These are phyloP conservation scores for Melangyna quadrimaculata DNA, from an alignment of 2,888 invertebrate species.

Conservation along the genomic window DNA sequence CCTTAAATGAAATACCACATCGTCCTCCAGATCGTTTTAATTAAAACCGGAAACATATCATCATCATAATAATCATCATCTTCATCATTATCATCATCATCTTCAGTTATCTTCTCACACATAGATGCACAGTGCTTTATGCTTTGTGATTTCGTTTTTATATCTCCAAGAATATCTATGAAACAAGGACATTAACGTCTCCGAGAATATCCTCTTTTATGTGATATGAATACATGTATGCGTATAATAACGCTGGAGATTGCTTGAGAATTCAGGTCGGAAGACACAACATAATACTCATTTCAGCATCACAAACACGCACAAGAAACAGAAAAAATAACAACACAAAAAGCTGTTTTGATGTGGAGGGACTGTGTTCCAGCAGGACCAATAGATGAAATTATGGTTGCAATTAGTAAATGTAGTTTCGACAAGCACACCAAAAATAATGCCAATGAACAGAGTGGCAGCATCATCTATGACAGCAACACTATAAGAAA, in stretches of 20 bases:
- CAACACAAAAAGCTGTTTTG: slow-evolving; percentile 14
- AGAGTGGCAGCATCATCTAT: slow-evolving; percentile 57
- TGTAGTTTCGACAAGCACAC: slow-evolving; percentile 65
- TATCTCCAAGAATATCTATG: slow-evolving; percentile 15
- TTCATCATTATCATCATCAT: slow-evolving; percentile 1
- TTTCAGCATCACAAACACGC: too few species aligned
- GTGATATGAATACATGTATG: slow-evolving; percentile 66
- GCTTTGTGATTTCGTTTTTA: slow-evolving; percentile 62
- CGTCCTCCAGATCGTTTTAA: slow-evolving; percentile 61
- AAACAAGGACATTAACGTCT: slow-evolving; percentile 41
- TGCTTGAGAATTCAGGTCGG: slow-evolving; percentile 64
- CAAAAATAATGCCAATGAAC: slow-evolving; percentile 41
- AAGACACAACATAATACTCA: slow-evolving; percentile 21
- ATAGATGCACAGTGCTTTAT: slow-evolving; percentile 28
- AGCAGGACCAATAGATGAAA: slow-evolving; percentile 64
- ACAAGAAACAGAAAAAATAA: background rate
- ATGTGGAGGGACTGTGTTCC: background rate
- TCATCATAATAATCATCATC: slow-evolving; percentile 37
- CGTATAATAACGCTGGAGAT: slow-evolving; percentile 45
- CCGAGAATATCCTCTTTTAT: slow-evolving; percentile 39
- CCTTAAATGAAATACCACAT: slow-evolving; percentile 58
- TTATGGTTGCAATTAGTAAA: slow-evolving; percentile 72
- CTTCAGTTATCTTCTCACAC: background rate
- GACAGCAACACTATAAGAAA: slow-evolving; percentile 54
- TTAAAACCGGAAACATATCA: slow-evolving; percentile 69